Evolutionary conservation across 2,113 vertebrate genomes (phyloP).

Genomic region (Zosterops lateralis): DNA sequence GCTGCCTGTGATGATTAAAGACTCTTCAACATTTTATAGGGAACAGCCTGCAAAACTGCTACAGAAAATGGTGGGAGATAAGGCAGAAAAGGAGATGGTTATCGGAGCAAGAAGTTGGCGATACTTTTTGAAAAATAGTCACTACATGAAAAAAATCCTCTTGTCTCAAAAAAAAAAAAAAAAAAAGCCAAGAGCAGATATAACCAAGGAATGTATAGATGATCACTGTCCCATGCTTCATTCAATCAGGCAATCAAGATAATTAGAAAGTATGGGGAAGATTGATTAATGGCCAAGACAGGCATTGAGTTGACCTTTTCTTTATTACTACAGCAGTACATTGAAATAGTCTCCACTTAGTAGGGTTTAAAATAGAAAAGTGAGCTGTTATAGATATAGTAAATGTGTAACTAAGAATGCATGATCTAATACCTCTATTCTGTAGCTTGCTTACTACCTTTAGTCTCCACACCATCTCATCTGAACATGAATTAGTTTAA

Average conservation of each 20-base stretch:
- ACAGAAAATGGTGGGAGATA: background rate
- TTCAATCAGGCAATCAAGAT: conserved; percentile 63
- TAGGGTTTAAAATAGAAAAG: conserved; percentile 48
- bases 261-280: conserved; percentile 63
- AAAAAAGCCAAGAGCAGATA: background rate
- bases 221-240: conserved; percentile 50
- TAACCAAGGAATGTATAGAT: conserved; percentile 27
- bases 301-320: conserved; percentile 65
- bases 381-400: conserved; percentile 21
- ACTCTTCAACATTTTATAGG: conserved; percentile 38
- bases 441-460: background rate
- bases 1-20: conserved; percentile 43
- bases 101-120: background rate
- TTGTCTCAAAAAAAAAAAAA: background rate
- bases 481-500: conserved; percentile 3
- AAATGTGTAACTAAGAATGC: conserved; percentile 37
- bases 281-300: conserved; percentile 67
- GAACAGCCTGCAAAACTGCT: conserved; percentile 24
- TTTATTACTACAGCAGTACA: conserved; percentile 51
- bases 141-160: background rate
- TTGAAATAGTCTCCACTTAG: conserved; percentile 54
- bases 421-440: background rate
- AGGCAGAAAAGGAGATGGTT: background rate
- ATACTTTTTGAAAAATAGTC: background rate
- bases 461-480: background rate